Evolutionary conservation across 2,888 invertebrate species (phyloP).

Genomic region (Hemithea aestivaria): DNA sequence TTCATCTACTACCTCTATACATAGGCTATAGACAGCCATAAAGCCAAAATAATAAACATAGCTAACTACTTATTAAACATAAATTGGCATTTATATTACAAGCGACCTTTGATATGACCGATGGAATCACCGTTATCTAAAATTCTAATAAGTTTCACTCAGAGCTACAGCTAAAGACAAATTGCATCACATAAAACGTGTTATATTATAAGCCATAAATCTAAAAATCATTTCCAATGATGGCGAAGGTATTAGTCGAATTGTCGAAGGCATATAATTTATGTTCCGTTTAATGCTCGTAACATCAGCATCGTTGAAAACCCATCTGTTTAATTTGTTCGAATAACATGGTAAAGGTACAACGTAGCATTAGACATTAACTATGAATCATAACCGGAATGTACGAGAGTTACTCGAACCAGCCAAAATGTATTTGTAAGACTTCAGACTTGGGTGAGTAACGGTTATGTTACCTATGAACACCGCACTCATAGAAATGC

Average conservation of each 20-base stretch:
- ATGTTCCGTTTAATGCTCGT: constrained; percentile 59
- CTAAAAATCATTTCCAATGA: constrained; percentile 23
- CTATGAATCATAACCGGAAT: constrained; percentile 24
- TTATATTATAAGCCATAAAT: constrained; percentile 20
- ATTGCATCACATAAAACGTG: constrained; percentile 11
- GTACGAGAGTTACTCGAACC: neutral
- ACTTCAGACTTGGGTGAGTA: neutral
- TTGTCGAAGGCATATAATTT: constrained; percentile 54
- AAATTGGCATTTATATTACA: too few species aligned
- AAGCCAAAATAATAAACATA: too few species aligned
- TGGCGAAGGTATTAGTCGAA: constrained; percentile 35
- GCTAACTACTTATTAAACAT: too few species aligned
- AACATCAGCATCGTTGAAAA: constrained; percentile 41
- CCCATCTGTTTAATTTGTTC: constrained; percentile 46
- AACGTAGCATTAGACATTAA: constrained; percentile 15
- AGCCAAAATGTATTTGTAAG: constrained; percentile 8
- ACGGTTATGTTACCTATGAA: constrained; percentile 1
- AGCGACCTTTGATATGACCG: too few species aligned
- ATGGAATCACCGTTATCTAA: constrained; percentile 3
- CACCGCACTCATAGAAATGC: constrained; percentile 1
- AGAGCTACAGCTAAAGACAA: constrained; percentile 1
- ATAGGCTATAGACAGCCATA: too few species aligned
- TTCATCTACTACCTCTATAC: too few species aligned
- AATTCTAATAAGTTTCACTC: constrained; percentile 5
- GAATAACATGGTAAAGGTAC: constrained; percentile 41